Evolutionary conservation across 2,888 invertebrate species (phyloP), one percentile per base, ranked within the genome.

Genomic region (Ochropacha duplaris): DNA sequence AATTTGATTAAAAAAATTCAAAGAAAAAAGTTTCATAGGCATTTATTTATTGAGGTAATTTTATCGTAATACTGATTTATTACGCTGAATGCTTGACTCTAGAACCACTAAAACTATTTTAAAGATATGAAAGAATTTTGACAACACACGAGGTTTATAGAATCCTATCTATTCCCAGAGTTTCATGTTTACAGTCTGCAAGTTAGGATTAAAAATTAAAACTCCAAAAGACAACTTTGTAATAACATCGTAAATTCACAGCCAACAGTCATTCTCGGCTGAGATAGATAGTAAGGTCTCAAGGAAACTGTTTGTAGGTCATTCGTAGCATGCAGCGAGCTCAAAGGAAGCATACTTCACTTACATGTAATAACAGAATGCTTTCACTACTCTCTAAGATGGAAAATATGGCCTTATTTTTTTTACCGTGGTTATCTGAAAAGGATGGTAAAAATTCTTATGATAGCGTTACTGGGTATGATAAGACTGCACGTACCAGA

Each of bases 251-350:
- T 36, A 36, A n/a, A n/a, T 36, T 36, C n/a, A 36, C 9, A 36
- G 28, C 28, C 55, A 14, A 44, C 24, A 22, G 12, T 24, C 6
- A 24, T 50, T n/a, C 24, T 4, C 4, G 31, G 12, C 31, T 31
- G n/a, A 50, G 49, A 36, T 36, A 50, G 49, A 36, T 36, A 44
- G 44, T 56, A 58, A 31, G 61, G 56, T 44, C n/a, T 69, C 36
- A 60, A 50, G 59, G 69, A 31, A 31, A 31, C 70, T 60, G 66
- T 72, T 74, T 72, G 68, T 72, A 62, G 72, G 72, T 69, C 72
- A 74, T 74, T 68, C 72, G 74, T 55, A 66, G 66, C 60, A 55
- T 74, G 74, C 74, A 72, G 50, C 55, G 60, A 16, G 44, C 16
- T 66, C 70, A 74, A 72, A 74, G 64, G 56, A 54, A 49, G 22